Percentiles rank a stretch among this genome's conserved stretches.
These are phyloP conservation scores for Cettia cetti DNA, from an alignment of 2,113 vertebrate genomes.

Conservation along the genomic window DNA sequence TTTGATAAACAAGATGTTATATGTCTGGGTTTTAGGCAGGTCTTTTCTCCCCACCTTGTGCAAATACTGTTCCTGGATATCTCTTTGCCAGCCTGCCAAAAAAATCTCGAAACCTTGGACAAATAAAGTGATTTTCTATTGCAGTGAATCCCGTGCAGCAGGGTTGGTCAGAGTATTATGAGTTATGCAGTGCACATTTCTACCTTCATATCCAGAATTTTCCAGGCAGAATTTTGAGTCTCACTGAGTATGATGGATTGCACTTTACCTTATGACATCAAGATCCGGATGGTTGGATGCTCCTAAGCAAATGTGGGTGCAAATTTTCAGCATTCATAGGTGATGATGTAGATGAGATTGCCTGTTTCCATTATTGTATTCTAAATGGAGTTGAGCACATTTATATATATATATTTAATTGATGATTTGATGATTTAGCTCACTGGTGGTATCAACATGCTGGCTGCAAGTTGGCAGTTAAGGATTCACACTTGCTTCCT, in stretches of 20 bases:
- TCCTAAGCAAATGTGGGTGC: not conserved
- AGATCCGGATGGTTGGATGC: not conserved
- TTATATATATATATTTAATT: not conserved
- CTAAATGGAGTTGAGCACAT: not conserved
- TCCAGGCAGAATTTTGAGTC: not conserved
- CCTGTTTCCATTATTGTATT: not conserved
- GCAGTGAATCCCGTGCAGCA: not conserved
- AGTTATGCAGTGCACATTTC: not conserved
- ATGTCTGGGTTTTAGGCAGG: not conserved
- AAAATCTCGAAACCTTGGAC: not conserved
- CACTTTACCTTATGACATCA: not conserved
- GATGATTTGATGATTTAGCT: not conserved
- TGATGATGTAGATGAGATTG: not conserved
- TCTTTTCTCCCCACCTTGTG: not conserved
- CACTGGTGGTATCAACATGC: not conserved
- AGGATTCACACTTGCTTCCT: not conserved
- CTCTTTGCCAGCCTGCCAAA: not conserved
- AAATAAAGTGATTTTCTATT: not conserved
- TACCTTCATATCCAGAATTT: not conserved
- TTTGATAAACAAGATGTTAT: not conserved
- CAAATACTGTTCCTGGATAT: not conserved
- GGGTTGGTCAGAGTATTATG: not conserved
- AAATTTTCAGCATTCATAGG: not conserved
- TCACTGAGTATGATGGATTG: not conserved
- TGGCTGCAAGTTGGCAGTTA: not conserved